Base-by-base conservation (phyloP, 2,113 vertebrate genomes). In the Aix galericulata region DNA sequence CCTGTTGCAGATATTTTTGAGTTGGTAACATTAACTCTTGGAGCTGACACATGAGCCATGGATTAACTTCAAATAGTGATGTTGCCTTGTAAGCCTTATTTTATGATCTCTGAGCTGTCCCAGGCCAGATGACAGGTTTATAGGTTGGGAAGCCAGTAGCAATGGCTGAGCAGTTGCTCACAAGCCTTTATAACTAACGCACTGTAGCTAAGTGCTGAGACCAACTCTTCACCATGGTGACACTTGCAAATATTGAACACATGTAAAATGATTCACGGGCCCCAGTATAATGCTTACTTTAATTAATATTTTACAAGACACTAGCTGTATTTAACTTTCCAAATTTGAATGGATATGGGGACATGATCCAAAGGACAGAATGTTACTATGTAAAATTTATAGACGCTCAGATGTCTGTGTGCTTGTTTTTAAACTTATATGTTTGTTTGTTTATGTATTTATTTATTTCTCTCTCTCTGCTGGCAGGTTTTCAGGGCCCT, bases 191-290 rank as follows among this genome's bases (percentile, higher is more conserved):
- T 18, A 95, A 86, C 85, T 13, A 29, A 56, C 18, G 53, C 42
- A 8, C 46, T 64, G 77, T 84, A 52, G 11, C 60, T 87, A 50
- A 85, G 91, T 89, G 78, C 81, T 7, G 42, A 67, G 68, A 72
- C 42, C 26, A 92, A 48, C 75, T 91, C 77, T 86, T 97, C 93
- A 91, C 94, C 94, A 97, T 96, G 93, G 95, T 71, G 96, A 96
- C 89, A 59, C 80, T 86, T 71, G 77, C 91, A 96, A 97, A 95
- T 89, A 95, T 46, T 92, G 66, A 93, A n/a, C 82, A 77, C 72
- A 67, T 38, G 72, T 29, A 46, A 62, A 82, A 21, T 76, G 91
- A 91, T 96, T 83, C 90, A 83, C 62, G 68, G 79, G 38, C 63
- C 79, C 59, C 53, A 53, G 72, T 27, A 59, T 55, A 67, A 93